These are phyloP conservation scores for Brachyistius frenatus DNA, from an alignment of 2,113 vertebrate genomes.

Conservation along the genomic window DNA sequence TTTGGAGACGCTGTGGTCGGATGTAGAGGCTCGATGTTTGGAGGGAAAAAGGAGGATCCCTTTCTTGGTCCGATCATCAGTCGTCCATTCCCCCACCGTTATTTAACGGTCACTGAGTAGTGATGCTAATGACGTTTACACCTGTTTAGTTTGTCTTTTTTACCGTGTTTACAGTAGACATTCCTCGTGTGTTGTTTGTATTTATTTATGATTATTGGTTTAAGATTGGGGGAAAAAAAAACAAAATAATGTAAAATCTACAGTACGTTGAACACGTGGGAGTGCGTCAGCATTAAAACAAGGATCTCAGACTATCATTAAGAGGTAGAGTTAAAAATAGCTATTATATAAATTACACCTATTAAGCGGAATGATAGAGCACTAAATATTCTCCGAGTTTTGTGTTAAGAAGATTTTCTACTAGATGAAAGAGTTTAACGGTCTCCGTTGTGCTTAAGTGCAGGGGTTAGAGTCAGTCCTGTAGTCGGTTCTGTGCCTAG, in stretches of 20 bases:
- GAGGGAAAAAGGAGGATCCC: conserved; percentile 61
- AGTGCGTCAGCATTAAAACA: conserved; percentile 92
- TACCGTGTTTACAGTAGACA: conserved; percentile 97
- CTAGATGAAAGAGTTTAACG: conserved; percentile 88
- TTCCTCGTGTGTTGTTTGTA: conserved; percentile 98
- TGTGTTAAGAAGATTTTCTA: conserved; percentile 83
- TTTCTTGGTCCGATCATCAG: conserved; percentile 80
- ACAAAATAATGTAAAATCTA: conserved; percentile 80
- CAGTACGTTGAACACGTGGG: conserved; percentile 90
- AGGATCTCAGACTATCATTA: conserved; percentile 91
- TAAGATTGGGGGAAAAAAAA: conserved; percentile 75
- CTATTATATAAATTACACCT: conserved; percentile 89
- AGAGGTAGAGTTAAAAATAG: conserved; percentile 87
- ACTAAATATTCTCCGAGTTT: conserved; percentile 93
- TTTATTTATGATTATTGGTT: conserved; percentile 99
- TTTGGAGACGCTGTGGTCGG: conserved; percentile 74
- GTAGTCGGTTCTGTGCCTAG: conserved; percentile 95
- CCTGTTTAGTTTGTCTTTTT: conserved; percentile 88
- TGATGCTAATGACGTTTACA: conserved; percentile 91
- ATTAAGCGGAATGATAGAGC: conserved; percentile 94
- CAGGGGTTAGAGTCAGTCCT: conserved; percentile 88
- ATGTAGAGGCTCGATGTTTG: conserved; percentile 80
- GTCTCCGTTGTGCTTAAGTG: conserved; percentile 81
- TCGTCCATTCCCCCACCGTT: conserved; percentile 84
- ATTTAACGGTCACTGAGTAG: conserved; percentile 88